These are phyloP conservation scores for Agonopterix alstromeriana DNA, from an alignment of 2,888 invertebrate species.

Conservation along the genomic window DNA sequence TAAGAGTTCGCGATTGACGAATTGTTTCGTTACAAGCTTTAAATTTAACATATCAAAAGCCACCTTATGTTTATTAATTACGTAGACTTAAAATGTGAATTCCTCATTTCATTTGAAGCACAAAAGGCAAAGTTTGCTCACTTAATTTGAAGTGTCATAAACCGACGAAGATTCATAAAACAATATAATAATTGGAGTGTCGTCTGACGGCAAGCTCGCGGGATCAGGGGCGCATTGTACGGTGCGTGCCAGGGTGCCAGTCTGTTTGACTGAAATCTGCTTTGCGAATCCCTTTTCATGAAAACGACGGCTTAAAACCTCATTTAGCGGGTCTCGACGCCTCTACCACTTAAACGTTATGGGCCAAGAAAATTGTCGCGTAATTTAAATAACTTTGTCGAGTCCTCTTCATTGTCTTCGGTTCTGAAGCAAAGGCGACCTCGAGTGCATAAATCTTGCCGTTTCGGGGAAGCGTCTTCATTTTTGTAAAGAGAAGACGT, in stretches of 20 bases:
- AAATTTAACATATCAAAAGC: not conserved
- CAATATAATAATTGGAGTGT: slow-evolving; percentile 59
- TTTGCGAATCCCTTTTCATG: slow-evolving; percentile 61
- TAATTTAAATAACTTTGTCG: slow-evolving; percentile 68
- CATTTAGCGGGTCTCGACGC: slow-evolving; percentile 61
- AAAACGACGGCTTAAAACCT: slow-evolving; percentile 64
- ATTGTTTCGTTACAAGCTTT: slow-evolving; percentile 1
- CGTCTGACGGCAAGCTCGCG: slow-evolving; percentile 25
- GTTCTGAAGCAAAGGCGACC: slow-evolving; percentile 33
- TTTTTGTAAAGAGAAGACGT: slow-evolving; percentile 32
- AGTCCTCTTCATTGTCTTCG: slow-evolving; percentile 52
- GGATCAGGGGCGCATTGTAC: slow-evolving; percentile 53
- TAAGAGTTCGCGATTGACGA: too few species aligned
- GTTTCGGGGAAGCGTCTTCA: slow-evolving; percentile 33
- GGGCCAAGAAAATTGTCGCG: slow-evolving; percentile 66
- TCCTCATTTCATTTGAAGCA: slow-evolving; percentile 14
- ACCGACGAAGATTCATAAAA: slow-evolving; percentile 53
- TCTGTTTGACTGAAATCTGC: slow-evolving; percentile 58
- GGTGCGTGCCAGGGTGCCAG: slow-evolving; percentile 20
- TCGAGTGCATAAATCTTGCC: slow-evolving; percentile 54
- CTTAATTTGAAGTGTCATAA: slow-evolving; percentile 58
- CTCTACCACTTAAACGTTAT: slow-evolving; percentile 60
- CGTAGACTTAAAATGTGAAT: slow-evolving; percentile 3
- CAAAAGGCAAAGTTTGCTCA: slow-evolving; percentile 40
- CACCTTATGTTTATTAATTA: slow-evolving; percentile 8